Base-by-base conservation (phyloP, 2,888 invertebrate genomes). In the Nomada ruficornis region DNA sequence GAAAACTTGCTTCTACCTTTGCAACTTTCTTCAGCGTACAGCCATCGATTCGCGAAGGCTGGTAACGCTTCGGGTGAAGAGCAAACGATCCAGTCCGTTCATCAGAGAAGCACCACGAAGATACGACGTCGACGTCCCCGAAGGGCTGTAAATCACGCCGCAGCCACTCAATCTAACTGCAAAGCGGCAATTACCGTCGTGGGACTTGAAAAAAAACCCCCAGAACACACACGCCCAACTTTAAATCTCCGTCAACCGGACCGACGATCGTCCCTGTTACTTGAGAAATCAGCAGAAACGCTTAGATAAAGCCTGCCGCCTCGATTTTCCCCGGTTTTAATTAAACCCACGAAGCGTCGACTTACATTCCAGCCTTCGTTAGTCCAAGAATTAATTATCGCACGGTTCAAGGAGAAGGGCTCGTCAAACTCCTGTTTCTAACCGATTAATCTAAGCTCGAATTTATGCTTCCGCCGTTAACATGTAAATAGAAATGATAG, bases 121-220 rank as follows among this genome's bases (percentile, higher is more conserved):
- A 76, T 78, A 76, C 78, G 47, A 71, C 36, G 68, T 73, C 55
- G 75, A 76, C 70, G 70, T 85, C 85, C 82, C 84, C 26, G 13
- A 76, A 59, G 85, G 50, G 54, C 74, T 55, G 80, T 85, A 85
- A 85, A 85, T 85, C 85, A 80, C 83, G 65, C 55, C 26, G 77
- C 71, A 36, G 68, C 74, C 75, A 76, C 83, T 83, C 83, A 67
- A 85, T 83, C 77, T 64, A 59, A 67, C 54, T 62, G 50, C 54
- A 60, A 67, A 68, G 75, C 76, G 68, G 79, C 85, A 82, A 85
- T 85, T 84, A 85, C 79, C 79, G 79, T 69, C 82, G 55, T 74
- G 85, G 84, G 85, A 82, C 54, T 65, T 26, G 60, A 57, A 11
- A 57, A 57, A 81, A 77, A 84, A 77, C 81, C 23, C 36, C 15